A percentile compares a stretch with the other conserved stretches of the same genome.
phyloP scores from a whole-genome alignment of 2,797 vertebrate species.

The Danio albolineatus region DNA sequence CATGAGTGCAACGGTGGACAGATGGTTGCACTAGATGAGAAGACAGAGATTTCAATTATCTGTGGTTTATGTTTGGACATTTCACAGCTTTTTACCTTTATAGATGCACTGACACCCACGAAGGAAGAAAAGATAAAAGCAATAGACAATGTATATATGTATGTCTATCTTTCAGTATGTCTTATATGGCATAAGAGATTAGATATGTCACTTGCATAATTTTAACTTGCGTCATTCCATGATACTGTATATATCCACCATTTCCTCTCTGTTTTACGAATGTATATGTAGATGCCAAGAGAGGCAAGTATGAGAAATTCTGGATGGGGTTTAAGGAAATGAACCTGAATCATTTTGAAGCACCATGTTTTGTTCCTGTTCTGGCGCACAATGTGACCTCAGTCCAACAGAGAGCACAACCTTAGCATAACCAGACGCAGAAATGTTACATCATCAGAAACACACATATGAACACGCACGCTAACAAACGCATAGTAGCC shows the following conservation, averaged over 20 bases:
- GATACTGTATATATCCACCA: neutral
- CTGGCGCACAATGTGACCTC: constrained; percentile 21
- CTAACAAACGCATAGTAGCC: constrained; percentile 4
- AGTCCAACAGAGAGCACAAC: neutral
- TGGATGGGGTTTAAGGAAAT: constrained; percentile 30
- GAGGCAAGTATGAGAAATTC: constrained; percentile 30
- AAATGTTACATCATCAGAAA: constrained; percentile 6
- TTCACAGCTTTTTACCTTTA: too few relatives aligned
- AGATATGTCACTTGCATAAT: neutral
- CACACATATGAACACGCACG: neutral
- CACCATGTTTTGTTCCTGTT: constrained; percentile 1
- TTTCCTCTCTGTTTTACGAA: neutral
- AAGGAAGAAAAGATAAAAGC: neutral
- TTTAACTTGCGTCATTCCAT: neutral
- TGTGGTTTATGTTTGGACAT: too few relatives aligned
- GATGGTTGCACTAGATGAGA: too few relatives aligned
- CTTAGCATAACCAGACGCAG: constrained; percentile 1
- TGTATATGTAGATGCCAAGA: neutral
- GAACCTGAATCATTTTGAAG: constrained; percentile 23
- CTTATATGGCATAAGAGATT: neutral
- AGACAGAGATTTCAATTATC: too few relatives aligned
- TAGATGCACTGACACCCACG: too few relatives aligned
- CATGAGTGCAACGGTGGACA: too few relatives aligned
- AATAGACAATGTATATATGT: neutral
- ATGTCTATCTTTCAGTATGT: neutral